Percentiles rank a stretch among this genome's conserved stretches.
phyloP scores from a whole-genome alignment of 2,888 invertebrate genomes.

The Harpagoxenus sublaevis region DNA sequence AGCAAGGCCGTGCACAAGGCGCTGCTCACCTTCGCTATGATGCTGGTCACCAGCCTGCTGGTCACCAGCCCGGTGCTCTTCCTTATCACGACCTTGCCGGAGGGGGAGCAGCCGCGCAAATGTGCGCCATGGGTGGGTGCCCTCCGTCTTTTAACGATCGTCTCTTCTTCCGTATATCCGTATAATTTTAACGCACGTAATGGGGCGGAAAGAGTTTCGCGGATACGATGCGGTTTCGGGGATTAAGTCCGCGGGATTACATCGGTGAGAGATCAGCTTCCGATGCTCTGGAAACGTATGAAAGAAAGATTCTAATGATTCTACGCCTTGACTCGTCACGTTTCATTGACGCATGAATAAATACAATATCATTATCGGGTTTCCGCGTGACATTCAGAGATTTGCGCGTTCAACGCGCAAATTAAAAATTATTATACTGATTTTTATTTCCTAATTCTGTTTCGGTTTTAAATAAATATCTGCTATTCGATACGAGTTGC shows the following conservation, averaged over 20 bases:
- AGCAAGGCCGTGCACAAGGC: conserved; percentile 89
- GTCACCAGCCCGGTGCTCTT: conserved; percentile 89
- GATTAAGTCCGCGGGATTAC: not conserved
- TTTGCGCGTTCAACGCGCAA: not conserved
- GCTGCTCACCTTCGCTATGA: conserved; percentile 88
- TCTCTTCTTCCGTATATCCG: not conserved
- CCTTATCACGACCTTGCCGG: conserved; percentile 87
- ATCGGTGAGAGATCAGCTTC: not conserved
- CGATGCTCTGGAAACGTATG: too few relatives aligned
- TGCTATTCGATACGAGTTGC: not conserved
- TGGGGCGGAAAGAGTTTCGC: not conserved
- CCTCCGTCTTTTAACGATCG: conserved; percentile 1
- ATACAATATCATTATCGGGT: not conserved
- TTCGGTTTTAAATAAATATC: not conserved
- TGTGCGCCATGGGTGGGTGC: conserved; percentile 83
- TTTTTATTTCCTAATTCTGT: not conserved
- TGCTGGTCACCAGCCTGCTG: conserved; percentile 88
- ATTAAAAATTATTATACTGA: not conserved
- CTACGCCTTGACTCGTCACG: not conserved
- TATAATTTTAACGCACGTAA: not conserved
- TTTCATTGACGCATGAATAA: not conserved
- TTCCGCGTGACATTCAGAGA: not conserved
- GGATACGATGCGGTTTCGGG: not conserved
- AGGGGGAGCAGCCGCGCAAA: conserved; percentile 84
- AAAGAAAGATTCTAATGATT: not conserved